Evolutionary conservation across 1,140 invertebrate species (phyloP), one percentile per base, ranked within the genome.

Genomic region (Cydia pomonella): DNA sequence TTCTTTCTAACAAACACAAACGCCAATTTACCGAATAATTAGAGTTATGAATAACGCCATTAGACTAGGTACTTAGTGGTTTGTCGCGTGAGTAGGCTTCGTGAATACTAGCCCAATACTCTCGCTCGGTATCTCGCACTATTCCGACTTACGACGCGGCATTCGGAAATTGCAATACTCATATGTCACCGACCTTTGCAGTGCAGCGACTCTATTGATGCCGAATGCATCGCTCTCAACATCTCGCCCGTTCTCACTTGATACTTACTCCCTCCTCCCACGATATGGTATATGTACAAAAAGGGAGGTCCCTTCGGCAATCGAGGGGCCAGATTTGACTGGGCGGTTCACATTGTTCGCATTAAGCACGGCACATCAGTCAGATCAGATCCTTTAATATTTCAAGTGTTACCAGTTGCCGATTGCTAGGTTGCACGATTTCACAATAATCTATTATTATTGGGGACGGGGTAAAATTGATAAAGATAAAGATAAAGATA

Each of bases 121-220:
- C 79, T 81, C 73, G 74, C 78, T 75, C 63, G 71, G 79, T 81
- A 81, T 86, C 82, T 81, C 81, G 76, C 74, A 77, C 77, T 78
- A 75, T 81, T 62, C 76, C 81, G 81, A 85, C 82, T 85, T 73
- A 87, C 84, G 84, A 87, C 82, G 80, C 79, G 76, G 80, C 83
- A 79, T 83, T 88, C 84, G 86, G 86, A 91, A 91, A 90, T 90
- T 88, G 85, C 84, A 85, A 88, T 88, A 86, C 85, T 89, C 86
- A 85, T 87, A 86, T 88, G 88, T 89, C 87, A 89, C 84, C 77
- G 82, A 81, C 78, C 80, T 80, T 75, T 38, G 62, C 77, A 80
- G 78, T 81, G 77, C 81, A 84, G 81, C 78, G 80, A 80, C 79
- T 82, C 80, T 84, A 86, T 86, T 86, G 85, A 84, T 82, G 79